Evolutionary conservation across 2,797 vertebrate genomes (phyloP).

Genomic region (Adrianichthys oophorus): DNA sequence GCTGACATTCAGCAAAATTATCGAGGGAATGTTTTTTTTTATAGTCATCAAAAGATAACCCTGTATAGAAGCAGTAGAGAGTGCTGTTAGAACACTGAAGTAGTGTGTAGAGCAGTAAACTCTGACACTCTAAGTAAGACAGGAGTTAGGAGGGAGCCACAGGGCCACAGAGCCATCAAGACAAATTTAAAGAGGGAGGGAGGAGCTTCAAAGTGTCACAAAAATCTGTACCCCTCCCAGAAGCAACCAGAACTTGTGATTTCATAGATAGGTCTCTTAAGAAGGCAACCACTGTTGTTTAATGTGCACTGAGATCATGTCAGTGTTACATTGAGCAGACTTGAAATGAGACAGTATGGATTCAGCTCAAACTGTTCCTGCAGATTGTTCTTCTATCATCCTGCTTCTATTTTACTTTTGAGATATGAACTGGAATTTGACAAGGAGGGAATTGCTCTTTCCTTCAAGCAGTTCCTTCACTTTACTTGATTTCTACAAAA

Average conservation of each 20-base stretch:
- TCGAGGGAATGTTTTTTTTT: constrained; percentile 53
- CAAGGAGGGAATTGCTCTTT: constrained; percentile 17
- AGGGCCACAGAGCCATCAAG: constrained; percentile 50
- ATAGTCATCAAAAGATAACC: constrained; percentile 30
- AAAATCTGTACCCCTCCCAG: constrained; percentile 36
- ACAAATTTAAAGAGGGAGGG: constrained; percentile 23
- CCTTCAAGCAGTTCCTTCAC: constrained; percentile 37
- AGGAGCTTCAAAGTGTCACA: constrained; percentile 52
- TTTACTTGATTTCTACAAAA: constrained; percentile 24
- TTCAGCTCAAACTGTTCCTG: constrained; percentile 30
- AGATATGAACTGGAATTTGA: constrained; percentile 35
- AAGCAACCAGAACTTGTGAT: constrained; percentile 41
- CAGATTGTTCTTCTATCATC: constrained; percentile 27
- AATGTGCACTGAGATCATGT: constrained; percentile 26
- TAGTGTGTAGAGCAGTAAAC: constrained; percentile 53
- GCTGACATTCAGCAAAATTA: constrained; percentile 56
- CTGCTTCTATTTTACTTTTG: constrained; percentile 19
- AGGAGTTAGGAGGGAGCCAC: constrained; percentile 52
- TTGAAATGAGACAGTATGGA: constrained; percentile 19
- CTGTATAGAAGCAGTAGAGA: constrained; percentile 18
- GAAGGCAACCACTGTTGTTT: constrained; percentile 28
- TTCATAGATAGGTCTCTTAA: constrained; percentile 35
- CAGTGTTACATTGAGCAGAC: constrained; percentile 28
- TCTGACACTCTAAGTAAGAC: constrained; percentile 44
- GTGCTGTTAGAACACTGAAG: constrained; percentile 49